Evolutionary conservation across 2,113 vertebrate species (phyloP).

Genomic region (Melierax canorus): DNA sequence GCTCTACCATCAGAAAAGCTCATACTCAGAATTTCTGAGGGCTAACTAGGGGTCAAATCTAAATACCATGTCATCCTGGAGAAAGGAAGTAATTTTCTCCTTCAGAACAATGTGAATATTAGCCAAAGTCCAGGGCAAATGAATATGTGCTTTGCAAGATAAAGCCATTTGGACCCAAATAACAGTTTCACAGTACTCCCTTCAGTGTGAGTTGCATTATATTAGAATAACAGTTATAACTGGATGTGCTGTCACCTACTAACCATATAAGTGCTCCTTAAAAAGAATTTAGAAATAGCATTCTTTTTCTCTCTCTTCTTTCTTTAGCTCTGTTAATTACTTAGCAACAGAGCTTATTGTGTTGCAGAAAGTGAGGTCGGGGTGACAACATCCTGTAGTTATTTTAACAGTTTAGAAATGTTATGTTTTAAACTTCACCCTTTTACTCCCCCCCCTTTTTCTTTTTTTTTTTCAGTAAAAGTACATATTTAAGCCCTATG

Average conservation of each 20-base stretch:
- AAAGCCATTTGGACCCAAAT: background rate
- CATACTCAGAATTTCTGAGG: background rate
- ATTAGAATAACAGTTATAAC: background rate
- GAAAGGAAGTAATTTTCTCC: background rate
- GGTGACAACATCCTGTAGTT: background rate
- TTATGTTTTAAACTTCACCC: background rate
- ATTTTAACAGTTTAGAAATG: background rate
- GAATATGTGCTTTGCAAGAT: background rate
- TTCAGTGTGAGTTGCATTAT: background rate
- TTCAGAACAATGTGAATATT: background rate
- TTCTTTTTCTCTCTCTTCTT: background rate
- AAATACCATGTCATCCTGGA: background rate
- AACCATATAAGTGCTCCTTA: background rate
- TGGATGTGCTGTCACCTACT: background rate
- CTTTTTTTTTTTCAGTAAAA: background rate
- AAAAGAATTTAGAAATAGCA: background rate
- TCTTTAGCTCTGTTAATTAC: conserved; percentile 7
- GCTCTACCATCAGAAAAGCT: background rate
- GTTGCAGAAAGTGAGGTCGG: background rate
- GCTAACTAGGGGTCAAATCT: background rate
- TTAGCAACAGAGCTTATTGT: background rate
- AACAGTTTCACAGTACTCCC: background rate
- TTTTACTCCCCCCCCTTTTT: background rate
- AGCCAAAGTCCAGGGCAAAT: background rate
- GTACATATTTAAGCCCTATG: background rate